Percentiles rank a stretch among this genome's conserved stretches.
phyloP scores from a whole-genome alignment of 1,140 invertebrate genomes.

The Drosophila prosaltans region DNA sequence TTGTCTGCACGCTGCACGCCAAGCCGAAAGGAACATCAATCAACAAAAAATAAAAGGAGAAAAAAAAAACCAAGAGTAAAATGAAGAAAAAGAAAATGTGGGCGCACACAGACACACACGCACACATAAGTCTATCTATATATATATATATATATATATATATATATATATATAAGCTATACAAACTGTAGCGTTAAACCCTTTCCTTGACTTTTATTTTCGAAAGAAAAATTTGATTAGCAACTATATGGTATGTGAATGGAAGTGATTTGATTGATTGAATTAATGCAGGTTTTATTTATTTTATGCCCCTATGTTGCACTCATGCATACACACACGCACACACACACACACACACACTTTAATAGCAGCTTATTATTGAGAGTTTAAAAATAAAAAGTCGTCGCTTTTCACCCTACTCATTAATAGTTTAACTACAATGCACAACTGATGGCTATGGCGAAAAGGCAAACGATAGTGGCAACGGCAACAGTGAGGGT shows the following conservation, averaged over 20 bases:
- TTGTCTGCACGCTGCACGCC: conserved; percentile 63
- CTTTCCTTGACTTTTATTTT: conserved; percentile 10
- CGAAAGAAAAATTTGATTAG: conserved; percentile 7
- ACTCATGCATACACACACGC: not conserved
- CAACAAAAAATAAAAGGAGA: conserved; percentile 62
- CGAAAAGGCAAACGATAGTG: no score
- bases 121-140: not conserved
- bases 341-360: not conserved
- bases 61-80: conserved; percentile 39
- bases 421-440: conserved; percentile 10
- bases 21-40: conserved; percentile 59
- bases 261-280: conserved; percentile 8
- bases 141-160: not conserved
- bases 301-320: conserved; percentile 1
- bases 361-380: conserved; percentile 8
- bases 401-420: conserved; percentile 6
- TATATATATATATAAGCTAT: not conserved
- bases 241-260: conserved; percentile 6
- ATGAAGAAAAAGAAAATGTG: conserved; percentile 4
- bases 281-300: conserved; percentile 19
- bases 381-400: conserved; percentile 11
- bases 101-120: not conserved
- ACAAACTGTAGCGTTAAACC: conserved; percentile 1
- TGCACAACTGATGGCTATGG: not conserved
- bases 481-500: no score